Evolutionary conservation across 2,888 invertebrate species (phyloP).

Genomic region (Machimus rusticus): DNA sequence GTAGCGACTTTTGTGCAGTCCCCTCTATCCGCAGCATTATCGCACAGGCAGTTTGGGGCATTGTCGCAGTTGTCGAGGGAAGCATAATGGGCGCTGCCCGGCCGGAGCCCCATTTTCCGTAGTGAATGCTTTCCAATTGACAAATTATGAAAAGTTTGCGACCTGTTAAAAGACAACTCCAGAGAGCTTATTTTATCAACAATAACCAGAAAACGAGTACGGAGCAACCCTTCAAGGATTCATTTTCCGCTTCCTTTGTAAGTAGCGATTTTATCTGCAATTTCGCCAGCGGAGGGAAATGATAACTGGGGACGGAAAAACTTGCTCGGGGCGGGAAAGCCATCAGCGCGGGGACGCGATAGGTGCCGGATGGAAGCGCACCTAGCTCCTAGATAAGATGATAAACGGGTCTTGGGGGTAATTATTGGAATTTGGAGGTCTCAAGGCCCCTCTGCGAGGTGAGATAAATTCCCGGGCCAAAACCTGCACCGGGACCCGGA

Average conservation of each 20-base stretch:
- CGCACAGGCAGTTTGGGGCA: not conserved
- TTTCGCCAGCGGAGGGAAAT: constrained; percentile 8
- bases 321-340: not conserved
- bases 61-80: not conserved
- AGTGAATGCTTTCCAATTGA: constrained; percentile 1
- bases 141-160: constrained; percentile 16
- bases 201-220: constrained; percentile 14
- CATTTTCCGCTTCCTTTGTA: not conserved
- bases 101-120: not conserved
- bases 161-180: constrained; percentile 15
- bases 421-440: not conserved
- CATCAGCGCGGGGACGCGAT: constrained; percentile 3
- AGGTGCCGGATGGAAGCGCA: constrained; percentile 14
- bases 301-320: not conserved
- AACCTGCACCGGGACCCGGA: not conserved
- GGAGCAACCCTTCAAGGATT: constrained; percentile 3
- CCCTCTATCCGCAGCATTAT: not conserved
- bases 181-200: constrained; percentile 25
- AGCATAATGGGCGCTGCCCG: not conserved
- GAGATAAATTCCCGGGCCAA: not conserved
- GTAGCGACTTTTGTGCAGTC: not conserved
- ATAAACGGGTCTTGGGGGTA: constrained; percentile 23
- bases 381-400: constrained; percentile 22
- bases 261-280: not conserved
- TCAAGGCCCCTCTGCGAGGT: not conserved